Evolutionary conservation across 2,113 vertebrate genomes (phyloP), one percentile per base, ranked within the genome.

Genomic region (Halcyon senegalensis): DNA sequence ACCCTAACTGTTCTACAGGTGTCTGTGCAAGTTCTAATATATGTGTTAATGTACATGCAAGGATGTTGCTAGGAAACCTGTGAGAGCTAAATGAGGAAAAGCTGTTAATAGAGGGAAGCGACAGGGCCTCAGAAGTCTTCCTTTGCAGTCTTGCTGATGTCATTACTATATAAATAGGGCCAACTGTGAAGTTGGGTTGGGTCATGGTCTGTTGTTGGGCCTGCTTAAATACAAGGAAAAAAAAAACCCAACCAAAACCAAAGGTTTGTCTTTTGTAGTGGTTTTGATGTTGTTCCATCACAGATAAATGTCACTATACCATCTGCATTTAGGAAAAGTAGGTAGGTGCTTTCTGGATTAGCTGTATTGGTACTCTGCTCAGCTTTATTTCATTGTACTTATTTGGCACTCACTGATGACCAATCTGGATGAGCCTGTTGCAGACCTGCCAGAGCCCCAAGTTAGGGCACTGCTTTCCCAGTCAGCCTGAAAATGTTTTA

Each of bases 11-110:
- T 95, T 94, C 94, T 84, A 96, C 91, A 96, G 96, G 92, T 96
- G 77, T 77, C 87, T 66, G 63, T 84, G n/a, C 66, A 94, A 93
- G 91, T n/a, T 87, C 53, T 88, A 91, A 93, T 95, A 50, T 75
- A 90, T 20, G 82, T 94, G 87, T 83, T 96, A 92, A 89, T 56
- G 70, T 87, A 69, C 59, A 72, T 48, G 74, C 62, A 80, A 93
- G 51, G 60, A 75, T 90, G 96, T 97, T 97, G 97, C 96, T 96
- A 97, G 97, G 97, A 94, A 90, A 97, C 97, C 85, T 75, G 69
- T 28, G 43, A 87, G 79, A 94, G 82, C 92, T 96, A 96, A 96
- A 96, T 94, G 79, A 86, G 82, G 93, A 97, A 78, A 90, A 62
- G 67, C 69, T 94, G 83, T 78, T 95, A 87, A 89, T 66, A 95